Percentiles rank a stretch among this genome's conserved stretches.
These are phyloP conservation scores for Pantherophis guttatus DNA, from an alignment of 2,113 vertebrate genomes.

Conservation along the genomic window DNA sequence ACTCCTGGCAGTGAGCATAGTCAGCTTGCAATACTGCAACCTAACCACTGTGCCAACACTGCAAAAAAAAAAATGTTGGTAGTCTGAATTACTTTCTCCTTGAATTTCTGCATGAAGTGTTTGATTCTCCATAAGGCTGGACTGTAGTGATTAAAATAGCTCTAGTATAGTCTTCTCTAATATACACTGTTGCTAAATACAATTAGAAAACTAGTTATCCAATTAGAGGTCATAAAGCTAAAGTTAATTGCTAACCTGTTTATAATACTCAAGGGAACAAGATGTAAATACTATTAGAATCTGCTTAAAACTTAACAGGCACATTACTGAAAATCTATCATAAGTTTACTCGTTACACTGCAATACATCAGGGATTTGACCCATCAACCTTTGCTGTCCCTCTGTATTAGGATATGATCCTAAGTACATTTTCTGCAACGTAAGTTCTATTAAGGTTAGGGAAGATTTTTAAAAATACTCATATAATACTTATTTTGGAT, in stretches of 20 bases:
- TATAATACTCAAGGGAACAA: conserved; percentile 65
- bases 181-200: conserved; percentile 58
- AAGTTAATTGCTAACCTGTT: conserved; percentile 70
- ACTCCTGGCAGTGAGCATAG: too few relatives aligned
- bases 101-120: conserved; percentile 11
- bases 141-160: conserved; percentile 45
- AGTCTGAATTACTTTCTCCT: not conserved
- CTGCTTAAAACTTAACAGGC: conserved; percentile 51
- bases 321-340: conserved; percentile 52
- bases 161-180: conserved; percentile 48
- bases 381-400: not conserved
- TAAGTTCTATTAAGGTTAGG: not conserved
- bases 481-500: not conserved
- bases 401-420: not conserved
- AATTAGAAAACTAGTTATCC: conserved; percentile 68
- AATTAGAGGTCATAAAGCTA: conserved; percentile 59
- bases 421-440: not conserved
- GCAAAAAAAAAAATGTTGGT: not conserved
- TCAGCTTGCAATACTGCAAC: too few relatives aligned
- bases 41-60: too few relatives aligned
- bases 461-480: not conserved
- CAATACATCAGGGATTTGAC: conserved; percentile 35
- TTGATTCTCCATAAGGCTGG: not conserved
- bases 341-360: conserved; percentile 23
- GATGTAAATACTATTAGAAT: conserved; percentile 60